Percentiles rank a stretch among this genome's conserved stretches.
Evolutionary conservation across 2,797 vertebrate species (phyloP).

Genomic region (Oreonectes daqikongensis): DNA sequence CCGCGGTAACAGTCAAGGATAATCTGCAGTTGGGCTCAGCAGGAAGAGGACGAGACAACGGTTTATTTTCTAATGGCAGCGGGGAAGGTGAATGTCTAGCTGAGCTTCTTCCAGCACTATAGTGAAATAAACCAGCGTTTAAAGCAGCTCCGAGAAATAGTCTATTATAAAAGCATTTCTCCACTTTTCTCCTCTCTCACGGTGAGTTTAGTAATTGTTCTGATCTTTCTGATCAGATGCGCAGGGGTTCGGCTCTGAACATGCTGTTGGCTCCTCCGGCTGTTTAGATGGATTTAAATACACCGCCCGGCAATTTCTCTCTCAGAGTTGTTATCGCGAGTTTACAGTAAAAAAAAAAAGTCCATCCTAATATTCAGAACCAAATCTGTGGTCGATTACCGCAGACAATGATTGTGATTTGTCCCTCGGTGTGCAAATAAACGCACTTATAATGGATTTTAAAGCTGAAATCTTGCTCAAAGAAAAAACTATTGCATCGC

Average conservation of each 20-base stretch:
- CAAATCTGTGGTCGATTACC: neutral
- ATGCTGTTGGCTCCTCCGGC: neutral
- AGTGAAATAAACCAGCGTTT: constrained; percentile 12
- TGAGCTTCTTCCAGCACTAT: constrained; percentile 27
- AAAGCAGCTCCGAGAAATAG: constrained; percentile 17
- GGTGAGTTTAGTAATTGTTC: constrained; percentile 10
- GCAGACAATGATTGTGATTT: neutral
- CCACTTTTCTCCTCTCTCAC: neutral
- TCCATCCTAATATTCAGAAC: neutral
- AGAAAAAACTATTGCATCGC: too few species aligned
- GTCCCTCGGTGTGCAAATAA: neutral
- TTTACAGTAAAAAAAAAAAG: neutral
- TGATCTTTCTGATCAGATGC: neutral
- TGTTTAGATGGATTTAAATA: neutral
- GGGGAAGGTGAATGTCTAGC: constrained; percentile 23
- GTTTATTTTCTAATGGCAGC: constrained; percentile 38
- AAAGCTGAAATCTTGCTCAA: too few species aligned
- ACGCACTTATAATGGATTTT: too few species aligned
- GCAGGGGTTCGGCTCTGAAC: neutral
- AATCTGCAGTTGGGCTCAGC: constrained; percentile 24
- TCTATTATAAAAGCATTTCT: constrained; percentile 23
- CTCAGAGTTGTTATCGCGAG: neutral
- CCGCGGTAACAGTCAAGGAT: constrained; percentile 29
- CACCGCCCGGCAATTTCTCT: neutral
- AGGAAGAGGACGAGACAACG: neutral